Conservation (phyloP, 2,797 vertebrate species). For the Remorina albescens region DNA sequence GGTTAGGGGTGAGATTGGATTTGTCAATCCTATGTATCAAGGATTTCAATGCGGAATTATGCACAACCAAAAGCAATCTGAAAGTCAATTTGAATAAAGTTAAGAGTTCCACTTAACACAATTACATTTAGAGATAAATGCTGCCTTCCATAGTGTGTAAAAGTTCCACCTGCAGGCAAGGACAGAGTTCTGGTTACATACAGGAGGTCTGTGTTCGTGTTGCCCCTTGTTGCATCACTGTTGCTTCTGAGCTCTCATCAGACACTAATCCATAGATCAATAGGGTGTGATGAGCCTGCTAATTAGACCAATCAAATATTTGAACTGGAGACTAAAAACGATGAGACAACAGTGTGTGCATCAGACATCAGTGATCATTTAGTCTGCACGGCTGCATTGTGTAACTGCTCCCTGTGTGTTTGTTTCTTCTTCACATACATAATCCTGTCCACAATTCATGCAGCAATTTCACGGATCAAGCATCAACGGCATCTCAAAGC, state of each 20-base stretch:
- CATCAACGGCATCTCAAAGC: background rate
- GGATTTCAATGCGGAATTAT: constrained; percentile 40
- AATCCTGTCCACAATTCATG: background rate
- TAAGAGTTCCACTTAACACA: constrained; percentile 9
- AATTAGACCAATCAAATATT: constrained; percentile 56
- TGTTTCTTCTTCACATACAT: background rate
- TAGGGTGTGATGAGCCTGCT: constrained; percentile 53
- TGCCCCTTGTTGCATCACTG: constrained; percentile 74
- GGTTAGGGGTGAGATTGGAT: no score
- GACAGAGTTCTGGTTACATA: constrained; percentile 17
- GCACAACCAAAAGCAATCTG: constrained; percentile 1
- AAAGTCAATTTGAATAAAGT: constrained; percentile 30
- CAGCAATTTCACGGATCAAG: constrained; percentile 17
- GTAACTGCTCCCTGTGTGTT: background rate
- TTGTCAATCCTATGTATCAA: background rate
- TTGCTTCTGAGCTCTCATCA: constrained; percentile 57
- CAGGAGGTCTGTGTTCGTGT: constrained; percentile 40
- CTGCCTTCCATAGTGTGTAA: background rate
- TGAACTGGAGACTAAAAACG: constrained; percentile 26
- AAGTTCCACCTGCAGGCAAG: constrained; percentile 28
- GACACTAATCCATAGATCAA: constrained; percentile 73
- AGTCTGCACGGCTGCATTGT: background rate
- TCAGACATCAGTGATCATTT: constrained; percentile 2
- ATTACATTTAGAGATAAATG: constrained; percentile 6
- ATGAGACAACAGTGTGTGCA: background rate